Conservation (phyloP, 2,888 invertebrate genomes). For the Ectobius pallidus region DNA sequence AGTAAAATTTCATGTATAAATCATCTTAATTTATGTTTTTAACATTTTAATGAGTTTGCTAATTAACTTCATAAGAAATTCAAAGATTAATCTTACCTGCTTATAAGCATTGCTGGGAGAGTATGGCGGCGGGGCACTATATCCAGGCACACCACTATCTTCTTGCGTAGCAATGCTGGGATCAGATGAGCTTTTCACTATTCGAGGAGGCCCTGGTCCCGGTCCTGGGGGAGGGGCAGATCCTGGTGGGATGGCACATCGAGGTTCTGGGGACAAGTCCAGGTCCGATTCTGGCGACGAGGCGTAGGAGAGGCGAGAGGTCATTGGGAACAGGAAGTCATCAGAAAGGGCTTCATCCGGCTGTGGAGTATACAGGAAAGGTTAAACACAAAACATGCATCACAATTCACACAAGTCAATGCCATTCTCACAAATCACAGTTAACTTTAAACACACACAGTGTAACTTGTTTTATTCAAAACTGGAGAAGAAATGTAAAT, state of each 20-base stretch:
- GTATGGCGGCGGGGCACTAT: constrained; percentile 79
- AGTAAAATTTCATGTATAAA: too few species aligned
- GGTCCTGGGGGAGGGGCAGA: constrained; percentile 38
- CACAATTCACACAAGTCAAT: neutral
- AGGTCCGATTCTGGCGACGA: constrained; percentile 96
- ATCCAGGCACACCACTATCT: constrained; percentile 63
- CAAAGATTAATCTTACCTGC: constrained; percentile 47
- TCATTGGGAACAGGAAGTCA: constrained; percentile 99
- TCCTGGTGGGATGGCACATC: constrained; percentile 43
- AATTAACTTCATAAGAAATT: too few species aligned
- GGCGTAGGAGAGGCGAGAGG: constrained; percentile 91
- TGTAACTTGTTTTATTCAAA: too few species aligned
- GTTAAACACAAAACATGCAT: constrained; percentile 4
- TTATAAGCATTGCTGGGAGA: constrained; percentile 58
- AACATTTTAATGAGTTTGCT: too few species aligned
- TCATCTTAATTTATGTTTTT: too few species aligned
- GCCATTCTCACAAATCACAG: too few species aligned
- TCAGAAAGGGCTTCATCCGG: constrained; percentile 96
- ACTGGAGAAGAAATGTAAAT: too few species aligned
- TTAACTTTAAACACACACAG: too few species aligned
- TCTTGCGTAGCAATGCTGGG: constrained; percentile 95
- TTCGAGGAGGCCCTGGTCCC: constrained; percentile 57
- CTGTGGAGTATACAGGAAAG: constrained; percentile 56
- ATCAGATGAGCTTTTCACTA: constrained; percentile 87
- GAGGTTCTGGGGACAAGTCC: constrained; percentile 81